Evolutionary conservation across 2,888 invertebrate genomes (phyloP).

Genomic region (Amiota communis): DNA sequence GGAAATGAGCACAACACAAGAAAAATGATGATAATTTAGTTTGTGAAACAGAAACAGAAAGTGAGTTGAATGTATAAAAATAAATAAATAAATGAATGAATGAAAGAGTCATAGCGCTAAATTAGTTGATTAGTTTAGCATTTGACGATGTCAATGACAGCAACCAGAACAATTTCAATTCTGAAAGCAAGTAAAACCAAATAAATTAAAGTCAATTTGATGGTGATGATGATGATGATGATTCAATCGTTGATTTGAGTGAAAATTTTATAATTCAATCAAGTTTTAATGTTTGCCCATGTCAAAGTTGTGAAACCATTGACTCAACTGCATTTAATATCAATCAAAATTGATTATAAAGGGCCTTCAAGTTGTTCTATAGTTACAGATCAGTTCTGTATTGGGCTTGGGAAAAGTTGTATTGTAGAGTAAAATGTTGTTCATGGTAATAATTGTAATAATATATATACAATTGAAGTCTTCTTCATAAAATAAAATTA

Average conservation of each 20-base stretch:
- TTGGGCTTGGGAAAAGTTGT: too few relatives aligned
- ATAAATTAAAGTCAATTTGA: slow-evolving; percentile 11
- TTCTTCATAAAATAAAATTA: too few relatives aligned
- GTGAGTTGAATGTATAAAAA: too few relatives aligned
- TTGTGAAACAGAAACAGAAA: too few relatives aligned
- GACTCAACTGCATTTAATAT: too few relatives aligned
- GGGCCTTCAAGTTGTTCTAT: too few relatives aligned
- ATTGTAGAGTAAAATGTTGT: too few relatives aligned
- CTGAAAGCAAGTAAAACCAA: not conserved
- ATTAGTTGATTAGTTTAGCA: slow-evolving; percentile 67
- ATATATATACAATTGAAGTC: too few relatives aligned
- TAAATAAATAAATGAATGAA: not conserved
- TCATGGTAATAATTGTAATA: too few relatives aligned
- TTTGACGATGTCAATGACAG: slow-evolving; percentile 28
- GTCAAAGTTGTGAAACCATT: slow-evolving; percentile 11
- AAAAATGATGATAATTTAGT: too few relatives aligned
- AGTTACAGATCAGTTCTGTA: too few relatives aligned
- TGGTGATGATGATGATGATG: slow-evolving; percentile 14
- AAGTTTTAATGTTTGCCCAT: slow-evolving; percentile 47
- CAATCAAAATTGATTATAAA: too few relatives aligned
- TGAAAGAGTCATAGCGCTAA: slow-evolving; percentile 56
- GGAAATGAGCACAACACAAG: slow-evolving; percentile 9
- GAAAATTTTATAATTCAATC: slow-evolving; percentile 68
- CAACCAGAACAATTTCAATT: slow-evolving; percentile 3
- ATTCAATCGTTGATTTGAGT: slow-evolving; percentile 58